Evolutionary conservation across 2,797 vertebrate genomes (phyloP).

Genomic region (Acipenser oxyrinchus): DNA sequence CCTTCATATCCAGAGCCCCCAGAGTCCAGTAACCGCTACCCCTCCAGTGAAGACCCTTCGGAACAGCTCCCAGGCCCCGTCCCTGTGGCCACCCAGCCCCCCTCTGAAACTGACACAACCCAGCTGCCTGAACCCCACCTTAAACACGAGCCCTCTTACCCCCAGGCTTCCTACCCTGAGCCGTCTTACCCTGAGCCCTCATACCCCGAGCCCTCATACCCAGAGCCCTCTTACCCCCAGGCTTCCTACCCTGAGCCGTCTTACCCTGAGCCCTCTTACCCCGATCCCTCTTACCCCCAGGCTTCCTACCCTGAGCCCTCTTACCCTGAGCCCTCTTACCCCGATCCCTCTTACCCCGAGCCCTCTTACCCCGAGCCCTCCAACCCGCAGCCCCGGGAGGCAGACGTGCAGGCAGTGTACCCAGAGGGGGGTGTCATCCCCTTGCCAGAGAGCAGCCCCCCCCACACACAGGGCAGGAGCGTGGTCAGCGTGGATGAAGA

Average conservation of each 20-base stretch:
- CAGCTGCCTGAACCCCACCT: conserved; percentile 9
- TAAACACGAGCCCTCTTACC: conserved; percentile 6
- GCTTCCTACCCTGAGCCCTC: conserved; percentile 20
- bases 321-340: conserved; percentile 15
- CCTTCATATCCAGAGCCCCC: conserved; percentile 22
- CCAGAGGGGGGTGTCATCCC: conserved; percentile 26
- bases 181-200: conserved; percentile 1
- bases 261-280: conserved; percentile 21
- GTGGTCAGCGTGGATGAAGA: conserved; percentile 68
- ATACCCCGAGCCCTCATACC: conserved; percentile 6
- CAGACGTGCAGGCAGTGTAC: conserved; percentile 28
- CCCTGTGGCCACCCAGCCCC: conserved; percentile 19
- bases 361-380: conserved; percentile 9
- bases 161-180: conserved; percentile 23
- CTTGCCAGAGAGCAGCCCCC: conserved; percentile 24
- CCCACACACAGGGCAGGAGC: conserved; percentile 41
- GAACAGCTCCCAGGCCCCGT: conserved; percentile 24
- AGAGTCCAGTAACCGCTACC: conserved; percentile 8
- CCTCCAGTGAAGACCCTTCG: too few species aligned
- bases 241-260: conserved; percentile 24
- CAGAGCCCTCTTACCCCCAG: conserved; percentile 6
- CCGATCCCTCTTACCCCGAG: conserved; percentile 20
- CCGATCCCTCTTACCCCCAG: background rate
- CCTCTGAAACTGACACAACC: conserved; percentile 19
- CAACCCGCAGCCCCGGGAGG: conserved; percentile 10